A percentile compares a stretch with the other conserved stretches of the same genome.
These are phyloP conservation scores for Nowickia ferox DNA, from an alignment of 2,888 invertebrate genomes.

Conservation along the genomic window DNA sequence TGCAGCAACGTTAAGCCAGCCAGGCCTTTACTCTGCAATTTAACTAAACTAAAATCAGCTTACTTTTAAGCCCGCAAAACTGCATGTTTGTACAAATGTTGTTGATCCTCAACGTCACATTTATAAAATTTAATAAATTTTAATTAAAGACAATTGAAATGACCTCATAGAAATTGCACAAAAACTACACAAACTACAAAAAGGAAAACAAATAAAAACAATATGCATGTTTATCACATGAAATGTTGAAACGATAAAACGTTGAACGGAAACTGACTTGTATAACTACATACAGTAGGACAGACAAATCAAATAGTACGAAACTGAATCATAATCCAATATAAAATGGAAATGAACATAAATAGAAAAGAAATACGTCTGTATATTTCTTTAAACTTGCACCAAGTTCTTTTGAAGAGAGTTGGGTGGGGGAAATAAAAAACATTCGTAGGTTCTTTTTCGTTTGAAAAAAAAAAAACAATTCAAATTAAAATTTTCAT, in stretches of 20 bases:
- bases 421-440: background rate
- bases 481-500: background rate
- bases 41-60: background rate
- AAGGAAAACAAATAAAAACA: conserved; percentile 39
- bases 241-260: conserved; percentile 58
- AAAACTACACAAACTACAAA: conserved; percentile 14
- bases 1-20: too few relatives aligned
- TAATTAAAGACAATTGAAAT: conserved; percentile 83
- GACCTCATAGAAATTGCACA: conserved; percentile 77
- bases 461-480: background rate
- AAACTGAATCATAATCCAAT: conserved; percentile 54
- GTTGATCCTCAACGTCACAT: conserved; percentile 52
- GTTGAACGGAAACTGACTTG: conserved; percentile 67
- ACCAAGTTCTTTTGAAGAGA: conserved; percentile 1
- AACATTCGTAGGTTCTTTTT: background rate
- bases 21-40: background rate
- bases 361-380: conserved; percentile 30
- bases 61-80: background rate
- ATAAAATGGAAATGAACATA: conserved; percentile 17
- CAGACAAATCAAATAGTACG: conserved; percentile 12
- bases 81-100: conserved; percentile 8
- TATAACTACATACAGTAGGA: conserved; percentile 31
- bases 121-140: conserved; percentile 75
- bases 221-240: conserved; percentile 51
- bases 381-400: conserved; percentile 36